phyloP scores from a whole-genome alignment of 2,888 invertebrate genomes.

The Pteria penguin region DNA sequence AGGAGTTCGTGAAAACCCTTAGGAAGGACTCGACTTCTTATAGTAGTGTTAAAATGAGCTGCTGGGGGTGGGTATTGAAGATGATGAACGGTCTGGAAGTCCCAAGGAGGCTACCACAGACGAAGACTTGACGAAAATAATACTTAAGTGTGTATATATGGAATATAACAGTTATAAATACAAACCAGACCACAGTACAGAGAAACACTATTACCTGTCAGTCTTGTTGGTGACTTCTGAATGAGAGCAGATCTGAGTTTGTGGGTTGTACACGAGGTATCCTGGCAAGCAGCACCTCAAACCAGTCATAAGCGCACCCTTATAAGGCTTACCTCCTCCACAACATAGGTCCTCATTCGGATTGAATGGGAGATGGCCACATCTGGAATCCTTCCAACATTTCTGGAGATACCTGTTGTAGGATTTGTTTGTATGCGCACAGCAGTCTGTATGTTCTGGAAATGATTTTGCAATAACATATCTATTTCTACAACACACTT shows the following conservation, averaged over 20 bases:
- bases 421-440: not conserved
- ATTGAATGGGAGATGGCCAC: not conserved
- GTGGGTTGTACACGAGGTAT: not conserved
- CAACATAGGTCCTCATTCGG: not conserved
- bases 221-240: not conserved
- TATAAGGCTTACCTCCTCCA: not conserved
- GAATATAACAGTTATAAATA: too few species aligned
- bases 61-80: too few species aligned
- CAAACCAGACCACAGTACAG: too few species aligned
- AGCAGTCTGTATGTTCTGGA: not conserved
- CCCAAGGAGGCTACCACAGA: too few species aligned
- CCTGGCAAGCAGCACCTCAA: not conserved
- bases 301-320: not conserved
- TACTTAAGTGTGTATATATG: too few species aligned
- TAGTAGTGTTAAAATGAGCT: too few species aligned
- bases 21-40: too few species aligned
- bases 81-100: too few species aligned
- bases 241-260: not conserved
- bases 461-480: not conserved
- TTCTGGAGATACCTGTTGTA: not conserved
- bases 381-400: not conserved
- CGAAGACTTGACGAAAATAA: too few species aligned
- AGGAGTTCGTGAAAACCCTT: too few species aligned
- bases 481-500: not conserved
- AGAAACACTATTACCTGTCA: too few species aligned